Conservation (phyloP, 2,797 vertebrate species). For the Capromys pilorides region DNA sequence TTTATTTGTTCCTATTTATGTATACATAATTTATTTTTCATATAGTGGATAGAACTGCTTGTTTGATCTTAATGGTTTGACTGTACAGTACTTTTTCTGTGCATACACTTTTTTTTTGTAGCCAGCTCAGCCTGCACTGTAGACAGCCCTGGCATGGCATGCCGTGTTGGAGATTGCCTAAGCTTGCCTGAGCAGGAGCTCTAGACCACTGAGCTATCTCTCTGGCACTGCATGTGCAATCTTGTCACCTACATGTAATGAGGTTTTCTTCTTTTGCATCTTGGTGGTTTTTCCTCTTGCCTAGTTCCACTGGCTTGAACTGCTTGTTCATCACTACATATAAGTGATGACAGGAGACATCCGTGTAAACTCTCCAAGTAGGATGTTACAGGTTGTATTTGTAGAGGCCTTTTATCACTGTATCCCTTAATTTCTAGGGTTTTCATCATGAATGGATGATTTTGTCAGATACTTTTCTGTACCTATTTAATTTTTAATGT, state of each 20-base stretch:
- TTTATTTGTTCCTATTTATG: neutral
- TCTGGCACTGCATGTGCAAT: too few species aligned
- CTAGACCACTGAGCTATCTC: too few species aligned
- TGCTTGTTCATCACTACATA: neutral
- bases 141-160: too few species aligned
- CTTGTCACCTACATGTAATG: neutral
- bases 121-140: too few species aligned
- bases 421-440: neutral
- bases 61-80: constrained; percentile 7
- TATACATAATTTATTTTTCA: neutral
- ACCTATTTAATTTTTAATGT: constrained; percentile 21
- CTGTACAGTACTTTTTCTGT: neutral
- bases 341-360: constrained; percentile 31
- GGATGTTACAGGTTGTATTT: constrained; percentile 9
- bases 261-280: constrained; percentile 11
- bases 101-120: neutral
- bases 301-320: neutral
- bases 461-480: constrained; percentile 13
- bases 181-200: too few species aligned
- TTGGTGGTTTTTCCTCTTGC: constrained; percentile 19
- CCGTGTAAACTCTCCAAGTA: constrained; percentile 12
- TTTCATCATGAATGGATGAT: constrained; percentile 15
- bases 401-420: neutral
- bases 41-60: neutral
- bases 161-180: too few species aligned